A percentile compares a stretch with the other conserved stretches of the same genome.
phyloP scores from a whole-genome alignment of 2,113 vertebrate species.

The Laticauda laticaudata region DNA sequence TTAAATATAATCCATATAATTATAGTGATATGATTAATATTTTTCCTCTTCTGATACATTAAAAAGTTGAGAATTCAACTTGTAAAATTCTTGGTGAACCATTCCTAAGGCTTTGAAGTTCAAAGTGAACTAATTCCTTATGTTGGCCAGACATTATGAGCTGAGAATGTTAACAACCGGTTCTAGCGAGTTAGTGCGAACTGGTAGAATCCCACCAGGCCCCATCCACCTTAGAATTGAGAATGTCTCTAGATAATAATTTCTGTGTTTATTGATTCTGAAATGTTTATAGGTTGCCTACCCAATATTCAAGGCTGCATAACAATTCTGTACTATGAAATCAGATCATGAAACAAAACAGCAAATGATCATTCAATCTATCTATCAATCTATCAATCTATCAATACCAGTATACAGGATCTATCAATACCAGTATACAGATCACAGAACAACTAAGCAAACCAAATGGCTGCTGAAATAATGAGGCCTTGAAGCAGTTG shows the following conservation, averaged over 20 bases:
- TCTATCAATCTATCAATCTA: too few relatives aligned
- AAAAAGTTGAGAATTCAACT: background rate
- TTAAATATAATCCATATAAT: background rate
- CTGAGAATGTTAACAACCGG: too few relatives aligned
- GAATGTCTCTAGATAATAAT: background rate
- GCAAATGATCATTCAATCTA: background rate
- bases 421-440: background rate
- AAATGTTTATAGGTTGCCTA: background rate
- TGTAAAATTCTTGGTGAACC: background rate
- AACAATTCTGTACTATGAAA: background rate
- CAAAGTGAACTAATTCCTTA: background rate
- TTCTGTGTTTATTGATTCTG: background rate
- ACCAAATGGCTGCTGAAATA: background rate
- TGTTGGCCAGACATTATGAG: background rate
- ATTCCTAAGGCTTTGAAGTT: background rate
- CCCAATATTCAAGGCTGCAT: background rate
- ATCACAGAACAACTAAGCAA: background rate
- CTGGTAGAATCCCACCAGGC: too few relatives aligned
- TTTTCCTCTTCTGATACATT: background rate
- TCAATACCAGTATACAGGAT: too few relatives aligned
- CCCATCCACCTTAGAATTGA: background rate
- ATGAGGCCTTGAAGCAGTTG: background rate
- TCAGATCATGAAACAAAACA: background rate
- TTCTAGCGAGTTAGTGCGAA: too few relatives aligned
- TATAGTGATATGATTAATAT: background rate